A percentile compares a stretch with the other conserved stretches of the same genome.
Evolutionary conservation across 1,140 invertebrate species (phyloP).

Genomic region (Plutomurus gul): DNA sequence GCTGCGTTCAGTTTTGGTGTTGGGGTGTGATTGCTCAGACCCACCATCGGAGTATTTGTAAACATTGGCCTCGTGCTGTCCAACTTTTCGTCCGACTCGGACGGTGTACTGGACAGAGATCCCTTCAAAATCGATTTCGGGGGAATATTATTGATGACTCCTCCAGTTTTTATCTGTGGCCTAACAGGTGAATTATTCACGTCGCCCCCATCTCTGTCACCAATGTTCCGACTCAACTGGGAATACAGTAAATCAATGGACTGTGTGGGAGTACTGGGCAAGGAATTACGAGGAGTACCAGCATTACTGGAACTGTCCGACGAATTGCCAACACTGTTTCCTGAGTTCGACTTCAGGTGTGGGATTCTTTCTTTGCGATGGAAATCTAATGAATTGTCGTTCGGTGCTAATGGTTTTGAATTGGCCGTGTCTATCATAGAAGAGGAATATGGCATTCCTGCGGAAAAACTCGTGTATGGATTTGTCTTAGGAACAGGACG

Average conservation of each 20-base stretch:
- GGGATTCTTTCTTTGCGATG: neutral
- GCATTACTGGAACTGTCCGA: conserved; percentile 51
- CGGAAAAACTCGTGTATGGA: conserved; percentile 47
- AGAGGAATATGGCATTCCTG: neutral
- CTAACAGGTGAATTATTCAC: neutral
- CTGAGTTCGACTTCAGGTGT: neutral
- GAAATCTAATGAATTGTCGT: neutral
- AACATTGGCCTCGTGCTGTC: neutral
- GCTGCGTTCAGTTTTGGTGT: conserved; percentile 52
- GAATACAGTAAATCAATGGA: conserved; percentile 46
- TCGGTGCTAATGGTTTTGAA: neutral
- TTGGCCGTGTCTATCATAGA: neutral
- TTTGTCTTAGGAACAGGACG: conserved; percentile 48
- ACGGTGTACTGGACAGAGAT: conserved; percentile 48
- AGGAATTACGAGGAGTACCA: conserved; percentile 47
- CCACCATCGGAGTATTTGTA: neutral
- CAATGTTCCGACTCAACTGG: neutral
- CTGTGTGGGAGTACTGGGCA: conserved; percentile 49
- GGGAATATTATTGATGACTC: neutral
- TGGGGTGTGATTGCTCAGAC: neutral
- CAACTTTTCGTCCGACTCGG: conserved; percentile 46
- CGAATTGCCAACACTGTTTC: conserved; percentile 41
- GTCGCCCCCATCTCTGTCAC: neutral
- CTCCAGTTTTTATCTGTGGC: neutral
- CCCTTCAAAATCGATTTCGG: conserved; percentile 47